A percentile compares a stretch with the other conserved stretches of the same genome.
Evolutionary conservation across 1,140 invertebrate genomes (phyloP).

Genomic region (Diachasma alloeum): DNA sequence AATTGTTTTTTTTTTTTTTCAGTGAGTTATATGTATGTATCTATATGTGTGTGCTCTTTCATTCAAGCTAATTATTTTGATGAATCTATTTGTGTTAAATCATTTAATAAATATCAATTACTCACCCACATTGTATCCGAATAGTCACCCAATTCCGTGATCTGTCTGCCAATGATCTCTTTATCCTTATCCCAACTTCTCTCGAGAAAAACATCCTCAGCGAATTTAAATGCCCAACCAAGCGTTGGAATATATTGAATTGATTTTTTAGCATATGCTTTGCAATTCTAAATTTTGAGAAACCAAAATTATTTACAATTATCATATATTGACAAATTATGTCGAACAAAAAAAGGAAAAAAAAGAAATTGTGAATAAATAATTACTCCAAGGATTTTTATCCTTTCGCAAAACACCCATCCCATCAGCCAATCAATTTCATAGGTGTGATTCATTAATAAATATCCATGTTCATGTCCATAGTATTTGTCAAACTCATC

Average conservation of each 20-base stretch:
- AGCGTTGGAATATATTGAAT: constrained; percentile 92
- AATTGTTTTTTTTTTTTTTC: neutral
- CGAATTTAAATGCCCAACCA: constrained; percentile 95
- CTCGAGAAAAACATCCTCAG: constrained; percentile 91
- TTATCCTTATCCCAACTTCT: constrained; percentile 91
- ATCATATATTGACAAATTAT: too few relatives aligned
- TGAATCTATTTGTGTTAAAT: neutral
- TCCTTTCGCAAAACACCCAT: constrained; percentile 85
- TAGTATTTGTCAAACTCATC: constrained; percentile 81
- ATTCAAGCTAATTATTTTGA: neutral
- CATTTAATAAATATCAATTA: constrained; percentile 25
- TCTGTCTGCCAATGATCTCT: constrained; percentile 80
- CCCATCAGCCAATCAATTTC: constrained; percentile 95
- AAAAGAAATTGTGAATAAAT: constrained; percentile 20
- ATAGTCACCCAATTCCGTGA: constrained; percentile 85
- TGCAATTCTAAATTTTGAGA: constrained; percentile 79
- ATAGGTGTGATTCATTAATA: constrained; percentile 95
- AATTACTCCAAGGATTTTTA: constrained; percentile 80
- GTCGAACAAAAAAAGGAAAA: neutral
- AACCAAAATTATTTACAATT: too few relatives aligned
- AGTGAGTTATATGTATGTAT: too few relatives aligned
- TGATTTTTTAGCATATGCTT: constrained; percentile 93
- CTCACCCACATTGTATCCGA: constrained; percentile 87
- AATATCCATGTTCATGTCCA: constrained; percentile 88
- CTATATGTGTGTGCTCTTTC: too few relatives aligned